These are phyloP conservation scores for Anagyrus pseudococci DNA, from an alignment of 2,888 invertebrate species.

Conservation along the genomic window DNA sequence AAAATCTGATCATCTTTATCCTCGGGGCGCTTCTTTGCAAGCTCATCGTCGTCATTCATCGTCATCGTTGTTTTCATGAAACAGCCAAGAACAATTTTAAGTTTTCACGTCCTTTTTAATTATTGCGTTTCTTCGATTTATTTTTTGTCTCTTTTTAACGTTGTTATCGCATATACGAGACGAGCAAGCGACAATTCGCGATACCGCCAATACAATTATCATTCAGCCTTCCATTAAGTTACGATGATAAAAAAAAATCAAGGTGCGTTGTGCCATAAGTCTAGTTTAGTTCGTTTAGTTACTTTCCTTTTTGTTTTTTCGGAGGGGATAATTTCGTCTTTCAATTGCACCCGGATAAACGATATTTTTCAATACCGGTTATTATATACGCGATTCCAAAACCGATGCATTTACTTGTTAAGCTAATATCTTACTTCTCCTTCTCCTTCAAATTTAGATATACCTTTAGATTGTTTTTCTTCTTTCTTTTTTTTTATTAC, in stretches of 20 bases:
- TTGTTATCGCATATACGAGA: background rate
- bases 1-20: no score
- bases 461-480: no score
- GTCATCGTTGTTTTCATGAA: conserved; percentile 4
- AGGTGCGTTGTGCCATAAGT: conserved; percentile 40
- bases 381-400: background rate
- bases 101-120: background rate
- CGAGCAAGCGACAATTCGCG: background rate
- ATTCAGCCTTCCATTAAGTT: no score
- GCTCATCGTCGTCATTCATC: no score
- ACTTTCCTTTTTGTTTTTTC: conserved; percentile 11
- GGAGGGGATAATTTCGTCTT: conserved; percentile 13
- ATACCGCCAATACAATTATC: background rate
- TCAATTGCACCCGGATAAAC: conserved; percentile 4
- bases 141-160: conserved; percentile 24
- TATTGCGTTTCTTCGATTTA: background rate
- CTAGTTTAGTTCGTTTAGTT: conserved; percentile 30
- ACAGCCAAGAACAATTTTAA: conserved; percentile 18
- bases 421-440: no score
- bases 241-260: no score
- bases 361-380: conserved; percentile 18
- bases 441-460: no score
- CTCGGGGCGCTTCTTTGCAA: no score
- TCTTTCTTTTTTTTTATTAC: no score
- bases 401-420: background rate